Evolutionary conservation across 2,888 invertebrate genomes (phyloP), one percentile per base, ranked within the genome.

Genomic region (Oligia latruncula): DNA sequence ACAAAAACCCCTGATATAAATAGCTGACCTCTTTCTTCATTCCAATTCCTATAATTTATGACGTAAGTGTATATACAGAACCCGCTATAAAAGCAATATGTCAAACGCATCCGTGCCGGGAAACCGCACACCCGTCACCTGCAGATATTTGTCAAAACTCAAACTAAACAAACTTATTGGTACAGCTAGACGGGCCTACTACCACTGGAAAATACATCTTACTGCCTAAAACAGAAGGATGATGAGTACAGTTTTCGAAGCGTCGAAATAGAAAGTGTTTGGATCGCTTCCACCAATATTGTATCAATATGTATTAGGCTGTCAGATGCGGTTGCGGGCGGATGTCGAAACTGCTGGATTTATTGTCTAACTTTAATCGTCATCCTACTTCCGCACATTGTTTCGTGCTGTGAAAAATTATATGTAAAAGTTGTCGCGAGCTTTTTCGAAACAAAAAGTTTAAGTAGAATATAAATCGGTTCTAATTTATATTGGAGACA

Each of bases 121-220:
- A 93, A 95, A 95, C 95, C 95, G 92, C 94, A 90, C 88, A 90
- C 92, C 92, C 95, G 95, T 96, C 96, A 96, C 96, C 96, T 96
- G 95, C 95, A 96, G 95, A 95, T 95, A 96, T 96, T 96, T 95
- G 95, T 96, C 96, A 96, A 96, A 96, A 96, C 92, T 95, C 93
- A 92, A 86, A 90, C 90, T 89, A 90, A 91, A 93, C 94, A 92
- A 93, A 88, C 60, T 88, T 91, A 90, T 49, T 71, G 73, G 64
- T 91, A 77, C 90, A 58, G 72, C 67, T 78, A 77, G 55, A 80
- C 72, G 83, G 84, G 81, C 81, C 81, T 83, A 81, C 70, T 46
- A 64, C 60, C 67, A 79, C 20, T 60, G 71, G 4, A 94, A 91
- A 90, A 66, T 90, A n/a, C 29, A 77, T 91, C 80, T 83, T 95